phyloP scores from a whole-genome alignment of 2,888 invertebrate genomes.

The Mythimna loreyi region DNA sequence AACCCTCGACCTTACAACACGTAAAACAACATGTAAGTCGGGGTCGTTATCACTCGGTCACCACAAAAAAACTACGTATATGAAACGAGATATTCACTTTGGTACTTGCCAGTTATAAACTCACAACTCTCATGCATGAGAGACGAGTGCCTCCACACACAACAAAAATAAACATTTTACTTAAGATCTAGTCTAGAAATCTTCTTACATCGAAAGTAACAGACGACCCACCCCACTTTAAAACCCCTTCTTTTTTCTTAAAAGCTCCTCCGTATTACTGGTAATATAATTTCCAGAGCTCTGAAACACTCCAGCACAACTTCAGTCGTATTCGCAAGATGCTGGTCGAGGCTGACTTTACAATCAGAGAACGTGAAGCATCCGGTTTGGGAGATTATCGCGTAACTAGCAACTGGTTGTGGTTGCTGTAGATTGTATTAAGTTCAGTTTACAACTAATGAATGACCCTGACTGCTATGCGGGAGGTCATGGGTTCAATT shows the following conservation, averaged over 20 bases:
- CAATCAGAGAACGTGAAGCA: constrained; percentile 63
- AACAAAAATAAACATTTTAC: too few species aligned
- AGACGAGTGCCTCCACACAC: too few species aligned
- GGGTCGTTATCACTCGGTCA: too few species aligned
- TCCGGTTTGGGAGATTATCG: constrained; percentile 21
- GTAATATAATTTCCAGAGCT: constrained; percentile 46
- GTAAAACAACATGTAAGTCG: too few species aligned
- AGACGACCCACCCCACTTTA: constrained; percentile 1
- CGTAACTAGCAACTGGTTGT: constrained; percentile 19
- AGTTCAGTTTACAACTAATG: neutral
- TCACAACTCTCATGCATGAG: too few species aligned
- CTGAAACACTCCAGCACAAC: constrained; percentile 53
- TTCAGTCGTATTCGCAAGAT: constrained; percentile 62
- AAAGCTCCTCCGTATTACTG: constrained; percentile 19
- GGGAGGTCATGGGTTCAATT: too few species aligned
- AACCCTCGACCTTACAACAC: too few species aligned
- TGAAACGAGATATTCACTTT: too few species aligned
- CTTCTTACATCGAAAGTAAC: constrained; percentile 1
- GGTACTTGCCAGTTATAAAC: too few species aligned
- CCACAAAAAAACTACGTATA: too few species aligned
- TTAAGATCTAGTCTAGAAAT: neutral
- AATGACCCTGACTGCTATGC: too few species aligned
- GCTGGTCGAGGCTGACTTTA: constrained; percentile 64
- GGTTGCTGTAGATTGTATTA: neutral
- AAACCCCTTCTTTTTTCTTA: constrained; percentile 9